These are phyloP conservation scores for Drosophila nr. medialis DNA, from an alignment of 2,888 invertebrate species.

Conservation along the genomic window DNA sequence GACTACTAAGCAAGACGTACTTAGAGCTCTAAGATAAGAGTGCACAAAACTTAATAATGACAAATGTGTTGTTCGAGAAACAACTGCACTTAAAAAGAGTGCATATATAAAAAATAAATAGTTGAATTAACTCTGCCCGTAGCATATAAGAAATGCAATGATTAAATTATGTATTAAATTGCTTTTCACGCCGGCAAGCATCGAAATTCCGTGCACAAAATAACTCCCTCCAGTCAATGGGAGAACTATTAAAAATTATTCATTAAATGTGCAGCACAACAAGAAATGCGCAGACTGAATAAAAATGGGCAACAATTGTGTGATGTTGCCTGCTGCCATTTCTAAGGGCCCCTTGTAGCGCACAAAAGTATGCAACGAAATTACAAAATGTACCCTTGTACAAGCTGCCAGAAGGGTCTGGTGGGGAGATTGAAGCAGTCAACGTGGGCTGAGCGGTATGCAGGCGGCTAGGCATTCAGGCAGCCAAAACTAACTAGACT, in stretches of 20 bases:
- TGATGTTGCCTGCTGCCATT: conserved; percentile 43
- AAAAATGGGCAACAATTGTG: conserved; percentile 59
- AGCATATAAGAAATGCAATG: conserved; percentile 9
- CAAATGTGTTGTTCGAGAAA: conserved; percentile 47
- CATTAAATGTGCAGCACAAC: conserved; percentile 72
- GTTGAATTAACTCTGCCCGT: neutral
- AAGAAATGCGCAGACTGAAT: conserved; percentile 62
- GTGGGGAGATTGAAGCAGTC: conserved; percentile 22
- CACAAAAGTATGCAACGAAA: conserved; percentile 75
- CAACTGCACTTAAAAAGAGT: conserved; percentile 20
- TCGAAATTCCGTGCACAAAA: conserved; percentile 13
- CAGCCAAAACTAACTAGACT: conserved; percentile 74
- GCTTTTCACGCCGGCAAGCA: conserved; percentile 7
- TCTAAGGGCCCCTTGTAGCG: conserved; percentile 37
- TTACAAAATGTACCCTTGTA: conserved; percentile 67
- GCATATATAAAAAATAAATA: neutral
- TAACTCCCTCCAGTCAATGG: conserved; percentile 37
- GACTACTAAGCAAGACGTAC: conserved; percentile 5
- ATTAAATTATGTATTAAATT: conserved; percentile 44
- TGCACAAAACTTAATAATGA: conserved; percentile 44
- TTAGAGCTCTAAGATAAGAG: conserved; percentile 3
- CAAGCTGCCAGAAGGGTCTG: conserved; percentile 10
- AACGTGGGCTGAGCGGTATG: conserved; percentile 41
- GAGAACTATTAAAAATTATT: conserved; percentile 74
- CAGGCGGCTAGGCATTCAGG: conserved; percentile 35